Conservation (phyloP, 2,113 vertebrate species). For the Oncorhynchus kisutch region DNA sequence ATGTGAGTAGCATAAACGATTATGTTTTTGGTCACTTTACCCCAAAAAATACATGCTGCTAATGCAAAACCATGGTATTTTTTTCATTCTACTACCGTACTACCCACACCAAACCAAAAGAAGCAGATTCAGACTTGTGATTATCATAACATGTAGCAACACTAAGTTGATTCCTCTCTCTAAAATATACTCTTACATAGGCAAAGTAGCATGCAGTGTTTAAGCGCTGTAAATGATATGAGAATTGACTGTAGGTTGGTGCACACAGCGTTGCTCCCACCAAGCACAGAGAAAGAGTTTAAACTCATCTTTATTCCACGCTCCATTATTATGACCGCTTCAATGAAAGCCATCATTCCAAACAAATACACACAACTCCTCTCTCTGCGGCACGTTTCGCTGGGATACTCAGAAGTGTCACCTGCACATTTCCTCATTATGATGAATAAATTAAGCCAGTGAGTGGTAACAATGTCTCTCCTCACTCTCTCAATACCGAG, state of each 20-base stretch:
- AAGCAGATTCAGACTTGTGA: neutral
- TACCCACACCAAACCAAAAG: neutral
- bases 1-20: too few relatives aligned
- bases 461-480: conserved; percentile 30
- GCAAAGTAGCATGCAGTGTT: too few relatives aligned
- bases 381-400: neutral
- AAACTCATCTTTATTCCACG: conserved; percentile 8
- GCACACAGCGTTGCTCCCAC: neutral
- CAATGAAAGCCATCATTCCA: conserved; percentile 18
- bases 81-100: too few relatives aligned
- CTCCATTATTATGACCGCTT: conserved; percentile 32
- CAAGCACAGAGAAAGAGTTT: neutral
- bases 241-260: neutral
- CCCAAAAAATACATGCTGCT: too few relatives aligned
- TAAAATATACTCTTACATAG: neutral
- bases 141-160: neutral
- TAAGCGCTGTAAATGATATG: neutral
- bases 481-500: conserved; percentile 17
- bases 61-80: too few relatives aligned
- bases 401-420: too few relatives aligned
- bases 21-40: too few relatives aligned
- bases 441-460: conserved; percentile 45
- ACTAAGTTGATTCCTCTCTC: neutral
- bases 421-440: conserved; percentile 39
- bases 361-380: conserved; percentile 14